Percentiles rank a stretch among this genome's conserved stretches.
Conservation (phyloP, 2,888 invertebrate species). For the Pristionchus mayeri region DNA sequence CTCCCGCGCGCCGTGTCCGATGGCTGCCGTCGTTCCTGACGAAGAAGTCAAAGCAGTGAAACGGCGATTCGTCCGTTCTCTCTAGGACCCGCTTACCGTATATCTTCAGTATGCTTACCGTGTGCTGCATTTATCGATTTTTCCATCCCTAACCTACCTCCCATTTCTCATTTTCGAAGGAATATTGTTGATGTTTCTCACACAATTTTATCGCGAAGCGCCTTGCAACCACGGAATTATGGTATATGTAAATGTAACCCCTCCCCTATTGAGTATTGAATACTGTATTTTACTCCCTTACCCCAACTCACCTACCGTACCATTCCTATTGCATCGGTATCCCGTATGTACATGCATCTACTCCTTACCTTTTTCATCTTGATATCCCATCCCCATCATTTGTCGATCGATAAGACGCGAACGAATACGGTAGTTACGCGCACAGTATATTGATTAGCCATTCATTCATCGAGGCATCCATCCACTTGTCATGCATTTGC, state of each 20-base stretch:
- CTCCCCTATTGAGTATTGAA: neutral
- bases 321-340: conserved; percentile 15
- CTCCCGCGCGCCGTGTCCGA: neutral
- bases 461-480: neutral
- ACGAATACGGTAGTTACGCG: conserved; percentile 20
- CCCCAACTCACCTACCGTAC: neutral
- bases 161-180: neutral
- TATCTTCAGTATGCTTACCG: neutral
- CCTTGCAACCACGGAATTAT: neutral
- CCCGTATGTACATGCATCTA: too few relatives aligned
- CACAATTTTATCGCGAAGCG: neutral
- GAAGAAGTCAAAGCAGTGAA: conserved; percentile 35
- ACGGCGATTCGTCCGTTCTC: too few relatives aligned
- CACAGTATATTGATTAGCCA: neutral
- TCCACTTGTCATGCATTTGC: neutral
- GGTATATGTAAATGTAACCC: neutral
- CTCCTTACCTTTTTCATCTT: too few relatives aligned
- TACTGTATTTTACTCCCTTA: neutral
- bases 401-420: neutral
- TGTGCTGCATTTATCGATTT: neutral
- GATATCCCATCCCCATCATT: neutral
- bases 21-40: conserved; percentile 29
- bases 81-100: too few relatives aligned
- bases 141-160: neutral
- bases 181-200: too few relatives aligned